A percentile compares a stretch with the other conserved stretches of the same genome.
Conservation (phyloP, 92 coral and sea anemone species). For the Phenganax stokvisi region DNA sequence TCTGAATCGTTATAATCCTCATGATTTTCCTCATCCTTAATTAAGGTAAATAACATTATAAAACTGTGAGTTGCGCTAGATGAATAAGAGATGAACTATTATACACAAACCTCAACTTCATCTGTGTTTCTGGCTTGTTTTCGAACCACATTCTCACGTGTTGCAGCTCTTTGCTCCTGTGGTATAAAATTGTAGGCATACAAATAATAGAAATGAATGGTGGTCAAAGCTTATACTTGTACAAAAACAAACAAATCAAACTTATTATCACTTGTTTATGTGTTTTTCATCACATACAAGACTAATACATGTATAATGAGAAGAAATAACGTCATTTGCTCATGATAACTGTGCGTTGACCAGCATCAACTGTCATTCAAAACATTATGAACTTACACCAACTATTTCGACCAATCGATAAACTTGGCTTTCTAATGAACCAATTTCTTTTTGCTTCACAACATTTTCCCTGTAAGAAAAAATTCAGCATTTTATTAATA, state of each 20-base stretch:
- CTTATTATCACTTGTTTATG: too few species aligned
- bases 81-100: not conserved
- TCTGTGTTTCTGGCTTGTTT: conserved; percentile 98
- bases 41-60: not conserved
- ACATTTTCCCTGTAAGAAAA: conserved; percentile 62
- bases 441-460: conserved; percentile 76
- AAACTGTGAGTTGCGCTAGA: not conserved
- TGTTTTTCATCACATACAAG: not conserved
- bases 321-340: too few species aligned
- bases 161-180: conserved; percentile 96
- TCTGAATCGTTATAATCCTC: conserved; percentile 93
- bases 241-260: too few species aligned
- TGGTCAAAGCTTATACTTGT: too few species aligned
- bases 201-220: too few species aligned
- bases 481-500: not conserved
- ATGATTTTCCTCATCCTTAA: conserved; percentile 86
- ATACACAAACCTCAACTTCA: conserved; percentile 71
- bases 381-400: conserved; percentile 60
- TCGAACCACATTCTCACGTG: conserved; percentile 90
- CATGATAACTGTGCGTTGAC: too few species aligned
- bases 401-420: conserved; percentile 82
- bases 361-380: too few species aligned
- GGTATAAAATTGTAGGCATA: not conserved
- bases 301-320: not conserved
- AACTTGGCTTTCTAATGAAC: conserved; percentile 73